Evolutionary conservation across 2,113 vertebrate species (phyloP).

Genomic region (Gallinago jamesoni): DNA sequence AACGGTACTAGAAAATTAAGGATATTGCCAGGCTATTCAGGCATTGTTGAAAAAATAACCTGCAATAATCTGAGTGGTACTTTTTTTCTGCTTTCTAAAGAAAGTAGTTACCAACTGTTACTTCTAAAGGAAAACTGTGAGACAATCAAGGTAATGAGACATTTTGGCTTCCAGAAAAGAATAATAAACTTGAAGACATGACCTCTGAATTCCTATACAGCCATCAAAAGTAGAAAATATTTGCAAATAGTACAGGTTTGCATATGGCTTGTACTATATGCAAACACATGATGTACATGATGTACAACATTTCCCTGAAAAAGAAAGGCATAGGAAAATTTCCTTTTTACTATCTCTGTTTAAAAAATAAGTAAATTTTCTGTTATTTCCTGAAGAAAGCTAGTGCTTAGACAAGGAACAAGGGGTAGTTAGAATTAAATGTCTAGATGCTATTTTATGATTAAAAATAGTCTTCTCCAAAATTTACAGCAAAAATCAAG

Average conservation of each 20-base stretch:
- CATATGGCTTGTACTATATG: not conserved
- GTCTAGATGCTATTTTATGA: not conserved
- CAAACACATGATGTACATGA: fast-evolving
- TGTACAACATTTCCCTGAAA: not conserved
- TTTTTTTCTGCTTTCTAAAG: not conserved
- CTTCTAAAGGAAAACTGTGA: not conserved
- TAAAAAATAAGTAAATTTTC: not conserved
- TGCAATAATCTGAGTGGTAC: not conserved
- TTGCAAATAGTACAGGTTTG: not conserved
- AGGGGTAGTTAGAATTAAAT: not conserved
- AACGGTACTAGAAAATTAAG: not conserved
- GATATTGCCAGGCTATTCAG: not conserved
- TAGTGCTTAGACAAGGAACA: not conserved
- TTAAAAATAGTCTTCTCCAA: not conserved
- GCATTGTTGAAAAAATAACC: not conserved
- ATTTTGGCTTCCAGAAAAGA: not conserved
- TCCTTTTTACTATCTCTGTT: not conserved
- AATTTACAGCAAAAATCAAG: not conserved
- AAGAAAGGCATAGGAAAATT: not conserved
- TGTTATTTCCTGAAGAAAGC: not conserved
- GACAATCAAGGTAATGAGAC: not conserved
- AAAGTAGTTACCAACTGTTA: not conserved
- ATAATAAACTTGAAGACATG: not conserved
- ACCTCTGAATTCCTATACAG: not conserved
- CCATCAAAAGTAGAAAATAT: not conserved